Conservation (phyloP, 2,797 vertebrate genomes). For the Ataeniobius toweri region DNA sequence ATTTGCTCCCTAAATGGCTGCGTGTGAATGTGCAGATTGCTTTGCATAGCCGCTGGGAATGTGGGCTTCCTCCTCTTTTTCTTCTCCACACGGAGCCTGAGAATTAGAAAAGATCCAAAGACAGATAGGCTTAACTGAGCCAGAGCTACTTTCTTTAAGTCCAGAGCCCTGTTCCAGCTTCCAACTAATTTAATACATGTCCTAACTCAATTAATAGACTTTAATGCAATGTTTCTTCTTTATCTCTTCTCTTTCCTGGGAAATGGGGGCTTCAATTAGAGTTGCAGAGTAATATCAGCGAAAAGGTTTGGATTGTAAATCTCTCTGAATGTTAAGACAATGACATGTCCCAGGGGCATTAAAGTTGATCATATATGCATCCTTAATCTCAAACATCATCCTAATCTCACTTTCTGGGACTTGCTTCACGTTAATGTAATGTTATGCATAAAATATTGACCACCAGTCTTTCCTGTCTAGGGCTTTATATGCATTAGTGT, state of each 20-base stretch:
- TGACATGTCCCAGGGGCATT: constrained; percentile 69
- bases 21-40: constrained; percentile 81
- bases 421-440: constrained; percentile 64
- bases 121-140: constrained; percentile 78
- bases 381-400: constrained; percentile 66
- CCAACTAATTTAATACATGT: constrained; percentile 73
- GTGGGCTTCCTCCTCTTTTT: constrained; percentile 70
- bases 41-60: constrained; percentile 80
- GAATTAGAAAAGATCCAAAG: constrained; percentile 79
- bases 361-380: constrained; percentile 67
- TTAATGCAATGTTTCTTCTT: constrained; percentile 76
- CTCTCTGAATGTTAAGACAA: constrained; percentile 71
- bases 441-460: constrained; percentile 73
- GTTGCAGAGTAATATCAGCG: constrained; percentile 60
- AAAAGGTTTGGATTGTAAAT: constrained; percentile 66
- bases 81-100: constrained; percentile 70
- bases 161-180: constrained; percentile 74
- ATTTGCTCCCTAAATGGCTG: constrained; percentile 83
- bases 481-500: constrained; percentile 61
- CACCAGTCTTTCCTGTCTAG: constrained; percentile 51
- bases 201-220: constrained; percentile 78
- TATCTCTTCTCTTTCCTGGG: constrained; percentile 69
- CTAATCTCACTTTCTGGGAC: constrained; percentile 64
- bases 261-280: constrained; percentile 69
- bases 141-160: constrained; percentile 73